phyloP scores from a whole-genome alignment of 92 coral and sea anemone genomes.

The Nematostella vectensis region DNA sequence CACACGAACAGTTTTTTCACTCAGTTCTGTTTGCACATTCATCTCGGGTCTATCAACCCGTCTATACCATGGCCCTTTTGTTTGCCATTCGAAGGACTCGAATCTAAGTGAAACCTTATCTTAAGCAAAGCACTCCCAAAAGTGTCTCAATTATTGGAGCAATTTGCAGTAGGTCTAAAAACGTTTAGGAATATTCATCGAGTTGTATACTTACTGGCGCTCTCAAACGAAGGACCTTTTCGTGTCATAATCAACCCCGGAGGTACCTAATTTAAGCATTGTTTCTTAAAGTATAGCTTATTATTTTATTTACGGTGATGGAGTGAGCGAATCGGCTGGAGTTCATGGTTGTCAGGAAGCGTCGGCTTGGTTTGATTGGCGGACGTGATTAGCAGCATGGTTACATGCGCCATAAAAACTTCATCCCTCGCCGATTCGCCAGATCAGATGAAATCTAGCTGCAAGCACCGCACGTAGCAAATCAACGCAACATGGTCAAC shows the following conservation, averaged over 20 bases:
- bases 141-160: no score
- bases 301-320: not conserved
- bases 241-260: no score
- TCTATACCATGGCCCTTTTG: no score
- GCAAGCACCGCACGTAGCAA: not conserved
- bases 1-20: no score
- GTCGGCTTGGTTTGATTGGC: no score
- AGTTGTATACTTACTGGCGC: no score
- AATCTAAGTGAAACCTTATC: not conserved
- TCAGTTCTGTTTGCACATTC: no score
- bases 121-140: not conserved
- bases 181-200: no score
- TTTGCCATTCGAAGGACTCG: no score
- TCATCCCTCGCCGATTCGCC: not conserved
- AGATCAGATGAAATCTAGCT: not conserved
- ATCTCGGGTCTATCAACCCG: no score
- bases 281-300: not conserved
- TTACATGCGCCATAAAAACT: not conserved
- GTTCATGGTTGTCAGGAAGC: not conserved
- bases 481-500: not conserved
- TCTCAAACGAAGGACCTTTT: no score
- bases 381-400: constrained; percentile 1
- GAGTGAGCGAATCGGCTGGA: not conserved
- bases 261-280: not conserved
- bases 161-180: no score